Percentiles rank a stretch among this genome's conserved stretches.
These are phyloP conservation scores for Accipiter virgatus DNA, from an alignment of 2,113 vertebrate genomes.

Conservation along the genomic window DNA sequence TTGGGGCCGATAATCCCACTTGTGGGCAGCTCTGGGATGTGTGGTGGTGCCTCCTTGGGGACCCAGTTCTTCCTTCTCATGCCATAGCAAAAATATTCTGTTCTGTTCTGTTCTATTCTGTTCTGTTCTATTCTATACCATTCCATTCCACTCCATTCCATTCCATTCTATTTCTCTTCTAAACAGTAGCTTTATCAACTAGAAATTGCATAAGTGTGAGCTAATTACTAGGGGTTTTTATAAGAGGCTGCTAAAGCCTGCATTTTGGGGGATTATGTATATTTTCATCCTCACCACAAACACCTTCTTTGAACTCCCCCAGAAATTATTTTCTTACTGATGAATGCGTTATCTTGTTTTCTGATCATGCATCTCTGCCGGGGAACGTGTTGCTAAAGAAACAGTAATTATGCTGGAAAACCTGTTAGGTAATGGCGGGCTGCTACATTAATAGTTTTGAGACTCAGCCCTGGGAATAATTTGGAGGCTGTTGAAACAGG, in stretches of 20 bases:
- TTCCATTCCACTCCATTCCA: too few relatives aligned
- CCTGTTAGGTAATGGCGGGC: background rate
- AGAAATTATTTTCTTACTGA: background rate
- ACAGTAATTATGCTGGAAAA: background rate
- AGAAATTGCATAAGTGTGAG: background rate
- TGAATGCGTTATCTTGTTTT: background rate
- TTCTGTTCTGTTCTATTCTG: too few relatives aligned
- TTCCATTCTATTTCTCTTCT: background rate
- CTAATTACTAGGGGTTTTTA: background rate
- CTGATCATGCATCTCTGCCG: background rate
- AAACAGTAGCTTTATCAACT: background rate
- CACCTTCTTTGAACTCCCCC: background rate
- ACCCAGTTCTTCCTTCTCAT: background rate
- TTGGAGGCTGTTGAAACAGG: background rate
- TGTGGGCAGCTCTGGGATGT: rapidly evolving
- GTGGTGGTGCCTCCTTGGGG: too few relatives aligned
- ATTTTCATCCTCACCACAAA: background rate
- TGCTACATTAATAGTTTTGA: background rate
- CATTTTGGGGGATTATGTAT: background rate
- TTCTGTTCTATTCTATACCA: background rate
- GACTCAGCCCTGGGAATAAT: background rate
- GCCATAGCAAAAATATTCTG: background rate
- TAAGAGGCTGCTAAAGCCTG: background rate
- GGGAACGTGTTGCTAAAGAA: background rate
- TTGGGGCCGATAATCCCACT: too few relatives aligned